phyloP scores from a whole-genome alignment of 2,888 invertebrate species.

The Callinectes sapidus region DNA sequence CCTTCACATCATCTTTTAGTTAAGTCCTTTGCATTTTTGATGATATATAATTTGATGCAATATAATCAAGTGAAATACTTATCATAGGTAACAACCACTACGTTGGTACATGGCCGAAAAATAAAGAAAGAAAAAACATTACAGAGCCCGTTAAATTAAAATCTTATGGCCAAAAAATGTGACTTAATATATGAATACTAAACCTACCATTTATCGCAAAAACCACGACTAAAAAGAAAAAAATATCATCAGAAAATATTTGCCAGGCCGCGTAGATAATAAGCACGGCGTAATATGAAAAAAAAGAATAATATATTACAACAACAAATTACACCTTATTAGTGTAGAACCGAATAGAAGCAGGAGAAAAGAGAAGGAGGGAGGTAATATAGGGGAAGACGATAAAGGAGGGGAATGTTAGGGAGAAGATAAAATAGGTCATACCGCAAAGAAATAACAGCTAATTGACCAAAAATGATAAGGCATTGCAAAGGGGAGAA shows the following conservation, averaged over 20 bases:
- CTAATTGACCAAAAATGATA: constrained; percentile 35
- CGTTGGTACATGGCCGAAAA: neutral
- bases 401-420: neutral
- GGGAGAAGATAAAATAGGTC: constrained; percentile 17
- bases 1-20: neutral
- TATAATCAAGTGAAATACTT: neutral
- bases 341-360: constrained; percentile 41
- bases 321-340: constrained; percentile 47
- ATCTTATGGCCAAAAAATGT: neutral
- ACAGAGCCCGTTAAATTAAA: neutral
- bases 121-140: neutral
- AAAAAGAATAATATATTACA: constrained; percentile 39
- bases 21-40: neutral
- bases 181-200: constrained; percentile 1
- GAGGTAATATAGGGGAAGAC: neutral
- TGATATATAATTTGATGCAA: neutral
- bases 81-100: neutral
- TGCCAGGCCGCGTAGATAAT: constrained; percentile 35
- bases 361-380: constrained; percentile 38
- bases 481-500: constrained; percentile 19
- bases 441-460: constrained; percentile 17
- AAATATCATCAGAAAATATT: constrained; percentile 41
- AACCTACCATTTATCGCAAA: neutral
- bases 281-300: constrained; percentile 35
- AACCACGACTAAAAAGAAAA: constrained; percentile 24